These are phyloP conservation scores for Bugula neritina DNA, from an alignment of 2,888 invertebrate species.

Conservation along the genomic window DNA sequence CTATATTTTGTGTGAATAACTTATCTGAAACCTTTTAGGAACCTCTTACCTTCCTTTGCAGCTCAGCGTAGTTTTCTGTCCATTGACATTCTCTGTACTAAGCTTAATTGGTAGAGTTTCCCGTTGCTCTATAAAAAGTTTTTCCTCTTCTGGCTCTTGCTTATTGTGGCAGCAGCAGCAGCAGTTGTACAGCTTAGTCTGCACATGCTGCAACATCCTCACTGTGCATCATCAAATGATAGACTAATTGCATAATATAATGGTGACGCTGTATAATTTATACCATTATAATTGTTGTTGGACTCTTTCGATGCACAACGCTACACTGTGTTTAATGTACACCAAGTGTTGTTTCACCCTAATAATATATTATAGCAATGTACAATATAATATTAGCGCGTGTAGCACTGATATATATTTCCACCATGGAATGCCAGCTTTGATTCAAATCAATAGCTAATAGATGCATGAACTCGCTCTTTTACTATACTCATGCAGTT, in stretches of 20 bases:
- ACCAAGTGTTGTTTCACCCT: too few species aligned
- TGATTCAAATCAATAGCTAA: too few species aligned
- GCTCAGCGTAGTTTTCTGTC: not conserved
- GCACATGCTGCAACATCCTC: not conserved
- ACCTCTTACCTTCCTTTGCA: not conserved
- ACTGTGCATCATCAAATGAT: not conserved
- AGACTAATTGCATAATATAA: not conserved
- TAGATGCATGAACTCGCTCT: too few species aligned
- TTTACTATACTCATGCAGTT: too few species aligned
- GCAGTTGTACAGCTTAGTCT: not conserved
- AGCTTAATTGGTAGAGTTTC: not conserved
- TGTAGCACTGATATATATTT: too few species aligned
- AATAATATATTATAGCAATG: too few species aligned
- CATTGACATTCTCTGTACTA: not conserved
- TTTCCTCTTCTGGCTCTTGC: not conserved
- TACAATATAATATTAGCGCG: too few species aligned
- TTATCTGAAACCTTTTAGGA: too few species aligned
- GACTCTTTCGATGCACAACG: not conserved
- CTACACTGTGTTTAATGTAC: too few species aligned
- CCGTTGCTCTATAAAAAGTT: not conserved
- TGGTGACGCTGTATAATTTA: not conserved
- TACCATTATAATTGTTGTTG: not conserved
- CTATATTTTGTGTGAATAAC: too few species aligned
- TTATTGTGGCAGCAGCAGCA: not conserved
- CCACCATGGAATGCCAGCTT: too few species aligned